These are phyloP conservation scores for Spea bombifrons DNA, from an alignment of 2,113 vertebrate species.

Conservation along the genomic window DNA sequence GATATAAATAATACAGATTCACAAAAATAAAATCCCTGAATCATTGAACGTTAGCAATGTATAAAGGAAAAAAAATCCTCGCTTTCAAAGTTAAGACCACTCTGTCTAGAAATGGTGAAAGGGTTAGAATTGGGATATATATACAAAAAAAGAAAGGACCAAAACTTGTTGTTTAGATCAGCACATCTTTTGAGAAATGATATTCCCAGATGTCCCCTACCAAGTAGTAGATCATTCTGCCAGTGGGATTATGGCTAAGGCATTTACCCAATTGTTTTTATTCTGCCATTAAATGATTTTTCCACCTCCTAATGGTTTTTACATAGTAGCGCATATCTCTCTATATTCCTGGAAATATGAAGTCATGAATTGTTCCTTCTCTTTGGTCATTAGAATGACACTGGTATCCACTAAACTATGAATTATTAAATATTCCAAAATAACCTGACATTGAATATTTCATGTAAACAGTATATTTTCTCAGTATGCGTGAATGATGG, in stretches of 20 bases:
- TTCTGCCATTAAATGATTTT: neutral
- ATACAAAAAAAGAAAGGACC: too few relatives aligned
- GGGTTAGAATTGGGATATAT: neutral
- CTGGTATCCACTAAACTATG: neutral
- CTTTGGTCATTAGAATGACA: neutral
- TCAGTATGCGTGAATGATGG: too few relatives aligned
- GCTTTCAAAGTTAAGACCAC: too few relatives aligned
- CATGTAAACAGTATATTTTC: neutral
- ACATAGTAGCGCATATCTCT: neutral
- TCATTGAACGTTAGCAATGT: too few relatives aligned
- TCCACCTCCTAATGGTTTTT: neutral
- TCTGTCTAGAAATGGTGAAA: neutral
- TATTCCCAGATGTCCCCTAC: neutral
- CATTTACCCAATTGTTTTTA: neutral
- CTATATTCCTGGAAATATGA: neutral
- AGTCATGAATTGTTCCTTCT: neutral
- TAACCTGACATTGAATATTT: neutral
- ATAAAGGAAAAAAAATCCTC: too few relatives aligned
- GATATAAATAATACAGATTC: too few relatives aligned
- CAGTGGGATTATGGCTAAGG: slow-evolving; percentile 2
- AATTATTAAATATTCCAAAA: neutral
- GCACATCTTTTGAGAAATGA: neutral
- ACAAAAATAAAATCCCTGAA: too few relatives aligned
- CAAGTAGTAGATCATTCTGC: neutral
- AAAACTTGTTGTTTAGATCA: neutral